phyloP scores from a whole-genome alignment of 2,113 vertebrate genomes.

The Solea senegalensis region DNA sequence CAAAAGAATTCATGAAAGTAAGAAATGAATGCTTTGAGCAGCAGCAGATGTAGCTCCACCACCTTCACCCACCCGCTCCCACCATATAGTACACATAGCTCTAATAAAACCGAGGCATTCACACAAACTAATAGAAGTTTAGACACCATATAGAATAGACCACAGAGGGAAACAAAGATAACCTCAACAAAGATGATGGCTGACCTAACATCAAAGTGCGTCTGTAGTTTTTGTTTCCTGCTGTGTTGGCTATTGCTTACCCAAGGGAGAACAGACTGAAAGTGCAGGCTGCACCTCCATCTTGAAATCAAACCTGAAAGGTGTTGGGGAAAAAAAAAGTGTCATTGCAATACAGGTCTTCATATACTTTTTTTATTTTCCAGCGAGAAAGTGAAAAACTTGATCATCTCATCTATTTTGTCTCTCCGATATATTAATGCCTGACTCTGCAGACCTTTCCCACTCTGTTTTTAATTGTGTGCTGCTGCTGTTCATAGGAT shows the following conservation, averaged over 20 bases:
- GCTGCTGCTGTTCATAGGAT: constrained; percentile 17
- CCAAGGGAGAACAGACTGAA: constrained; percentile 35
- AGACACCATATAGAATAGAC: constrained; percentile 35
- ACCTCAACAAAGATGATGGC: constrained; percentile 39
- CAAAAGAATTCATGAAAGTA: constrained; percentile 43
- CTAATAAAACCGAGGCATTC: constrained; percentile 31
- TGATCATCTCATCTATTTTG: constrained; percentile 7
- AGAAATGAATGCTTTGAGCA: constrained; percentile 32
- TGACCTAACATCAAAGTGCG: constrained; percentile 62
- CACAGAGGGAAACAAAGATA: constrained; percentile 44
- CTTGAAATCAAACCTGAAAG: constrained; percentile 15
- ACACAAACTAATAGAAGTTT: constrained; percentile 31
- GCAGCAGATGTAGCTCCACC: constrained; percentile 23
- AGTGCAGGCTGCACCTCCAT: constrained; percentile 25
- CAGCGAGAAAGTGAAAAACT: constrained; percentile 12
- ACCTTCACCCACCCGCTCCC: background rate
- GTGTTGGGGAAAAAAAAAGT: background rate
- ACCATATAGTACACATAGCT: background rate
- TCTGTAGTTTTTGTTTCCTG: constrained; percentile 49
- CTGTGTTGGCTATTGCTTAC: constrained; percentile 34
- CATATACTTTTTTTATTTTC: constrained; percentile 11
- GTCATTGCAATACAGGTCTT: constrained; percentile 14
- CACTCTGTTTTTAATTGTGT: constrained; percentile 38
- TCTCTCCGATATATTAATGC: constrained; percentile 18
- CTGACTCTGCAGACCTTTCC: constrained; percentile 7